These are phyloP conservation scores for Drosophila parabipectinata DNA, from an alignment of 1,140 invertebrate genomes.

Conservation along the genomic window DNA sequence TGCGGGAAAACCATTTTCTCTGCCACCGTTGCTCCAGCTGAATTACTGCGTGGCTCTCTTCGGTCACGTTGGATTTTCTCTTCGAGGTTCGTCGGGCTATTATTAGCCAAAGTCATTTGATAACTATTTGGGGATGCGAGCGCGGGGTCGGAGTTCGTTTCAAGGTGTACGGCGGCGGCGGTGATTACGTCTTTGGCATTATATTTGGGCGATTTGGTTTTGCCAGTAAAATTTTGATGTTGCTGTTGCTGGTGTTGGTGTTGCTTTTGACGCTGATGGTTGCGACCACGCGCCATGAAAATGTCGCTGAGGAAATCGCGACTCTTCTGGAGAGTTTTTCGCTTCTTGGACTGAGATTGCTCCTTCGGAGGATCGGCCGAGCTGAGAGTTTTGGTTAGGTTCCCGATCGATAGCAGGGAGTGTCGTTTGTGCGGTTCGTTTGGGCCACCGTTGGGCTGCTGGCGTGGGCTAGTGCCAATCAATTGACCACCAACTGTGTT, in stretches of 20 bases:
- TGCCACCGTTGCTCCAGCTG: conserved; percentile 57
- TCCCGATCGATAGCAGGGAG: conserved; percentile 60
- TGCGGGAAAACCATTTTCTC: conserved; percentile 22
- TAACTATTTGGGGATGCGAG: conserved; percentile 79
- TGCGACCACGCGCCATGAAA: conserved; percentile 83
- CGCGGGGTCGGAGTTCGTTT: conserved; percentile 83
- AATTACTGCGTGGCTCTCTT: conserved; percentile 47
- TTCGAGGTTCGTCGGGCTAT: conserved; percentile 58
- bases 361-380: not conserved
- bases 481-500: conserved; percentile 47
- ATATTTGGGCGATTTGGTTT: conserved; percentile 46
- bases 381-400: not conserved
- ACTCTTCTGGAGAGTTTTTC: conserved; percentile 67
- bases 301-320: conserved; percentile 77
- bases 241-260: conserved; percentile 44
- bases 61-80: conserved; percentile 1
- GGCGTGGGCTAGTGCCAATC: conserved; percentile 57
- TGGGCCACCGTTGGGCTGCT: conserved; percentile 51
- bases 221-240: conserved; percentile 15
- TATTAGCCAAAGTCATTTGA: conserved; percentile 84
- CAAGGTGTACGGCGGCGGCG: conserved; percentile 71
- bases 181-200: conserved; percentile 66
- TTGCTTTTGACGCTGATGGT: conserved; percentile 71
- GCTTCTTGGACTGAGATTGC: not conserved
- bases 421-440: conserved; percentile 55